Conservation (phyloP, 2,113 vertebrate species). For the Oxyura jamaicensis region DNA sequence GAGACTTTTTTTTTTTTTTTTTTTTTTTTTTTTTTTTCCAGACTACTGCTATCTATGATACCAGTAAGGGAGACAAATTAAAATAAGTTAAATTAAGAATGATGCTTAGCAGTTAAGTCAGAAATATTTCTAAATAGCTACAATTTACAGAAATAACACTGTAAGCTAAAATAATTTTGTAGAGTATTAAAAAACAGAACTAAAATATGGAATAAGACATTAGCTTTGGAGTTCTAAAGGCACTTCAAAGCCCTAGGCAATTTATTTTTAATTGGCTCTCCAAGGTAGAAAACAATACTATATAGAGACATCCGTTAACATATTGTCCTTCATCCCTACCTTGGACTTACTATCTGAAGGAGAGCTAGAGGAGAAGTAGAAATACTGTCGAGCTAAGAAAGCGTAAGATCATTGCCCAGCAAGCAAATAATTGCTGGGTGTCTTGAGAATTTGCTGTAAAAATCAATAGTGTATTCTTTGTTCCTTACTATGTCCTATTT, state of each 20-base stretch:
- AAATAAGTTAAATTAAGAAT: background rate
- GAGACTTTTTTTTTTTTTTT: background rate
- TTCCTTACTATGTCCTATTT: background rate
- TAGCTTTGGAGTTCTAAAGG: background rate
- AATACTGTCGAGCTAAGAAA: background rate
- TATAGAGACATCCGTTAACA: background rate
- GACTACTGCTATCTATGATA: background rate
- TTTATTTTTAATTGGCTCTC: constrained; percentile 55
- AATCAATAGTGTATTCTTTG: background rate
- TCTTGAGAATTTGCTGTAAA: constrained; percentile 26
- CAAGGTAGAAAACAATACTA: constrained; percentile 43
- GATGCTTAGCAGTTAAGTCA: background rate
- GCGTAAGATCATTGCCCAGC: background rate
- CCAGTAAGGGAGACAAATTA: background rate
- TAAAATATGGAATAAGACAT: background rate
- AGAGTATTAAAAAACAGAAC: background rate
- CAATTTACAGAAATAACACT: background rate
- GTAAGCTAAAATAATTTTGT: background rate
- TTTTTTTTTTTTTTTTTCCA: too few relatives aligned
- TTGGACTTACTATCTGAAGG: constrained; percentile 15
- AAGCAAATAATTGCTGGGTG: background rate
- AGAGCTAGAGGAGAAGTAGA: constrained; percentile 33
- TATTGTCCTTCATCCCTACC: background rate
- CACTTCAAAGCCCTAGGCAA: constrained; percentile 24
- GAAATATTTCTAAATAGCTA: background rate